phyloP scores from a whole-genome alignment of 1,140 invertebrate species.

The Pseudobourletiella spinata region DNA sequence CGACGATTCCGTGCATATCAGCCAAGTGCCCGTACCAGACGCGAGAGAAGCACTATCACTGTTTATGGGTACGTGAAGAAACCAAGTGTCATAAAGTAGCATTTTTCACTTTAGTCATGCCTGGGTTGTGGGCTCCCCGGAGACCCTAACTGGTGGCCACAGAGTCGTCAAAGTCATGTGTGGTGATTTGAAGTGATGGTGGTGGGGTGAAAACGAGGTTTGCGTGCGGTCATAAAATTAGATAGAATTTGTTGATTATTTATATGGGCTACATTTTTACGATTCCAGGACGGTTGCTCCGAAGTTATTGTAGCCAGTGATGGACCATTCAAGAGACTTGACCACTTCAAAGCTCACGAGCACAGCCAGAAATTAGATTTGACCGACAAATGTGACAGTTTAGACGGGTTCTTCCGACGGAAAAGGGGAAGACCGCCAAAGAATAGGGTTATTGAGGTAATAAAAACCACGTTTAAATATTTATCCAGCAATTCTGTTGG shows the following conservation, averaged over 20 bases:
- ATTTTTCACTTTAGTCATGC: neutral
- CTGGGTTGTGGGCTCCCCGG: no score
- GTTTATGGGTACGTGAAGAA: conserved; percentile 54
- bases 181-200: neutral
- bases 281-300: conserved; percentile 64
- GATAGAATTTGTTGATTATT: conserved; percentile 3
- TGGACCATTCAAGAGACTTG: conserved; percentile 71
- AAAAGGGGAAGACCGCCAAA: conserved; percentile 85
- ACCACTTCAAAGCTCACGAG: conserved; percentile 85
- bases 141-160: no score
- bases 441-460: conserved; percentile 74
- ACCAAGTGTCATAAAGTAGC: conserved; percentile 3
- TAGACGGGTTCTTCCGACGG: conserved; percentile 75
- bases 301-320: conserved; percentile 73
- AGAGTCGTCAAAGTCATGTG: neutral
- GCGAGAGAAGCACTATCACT: conserved; percentile 80
- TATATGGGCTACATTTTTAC: neutral
- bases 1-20: conserved; percentile 36
- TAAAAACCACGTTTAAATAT: no score
- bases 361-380: conserved; percentile 48
- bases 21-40: conserved; percentile 62
- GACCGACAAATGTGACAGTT: conserved; percentile 42
- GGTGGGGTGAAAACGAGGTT: neutral
- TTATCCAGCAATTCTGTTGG: no score
- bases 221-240: neutral